A percentile compares a stretch with the other conserved stretches of the same genome.
Evolutionary conservation across 1,140 invertebrate species (phyloP).

Genomic region (Sycobia sp.): DNA sequence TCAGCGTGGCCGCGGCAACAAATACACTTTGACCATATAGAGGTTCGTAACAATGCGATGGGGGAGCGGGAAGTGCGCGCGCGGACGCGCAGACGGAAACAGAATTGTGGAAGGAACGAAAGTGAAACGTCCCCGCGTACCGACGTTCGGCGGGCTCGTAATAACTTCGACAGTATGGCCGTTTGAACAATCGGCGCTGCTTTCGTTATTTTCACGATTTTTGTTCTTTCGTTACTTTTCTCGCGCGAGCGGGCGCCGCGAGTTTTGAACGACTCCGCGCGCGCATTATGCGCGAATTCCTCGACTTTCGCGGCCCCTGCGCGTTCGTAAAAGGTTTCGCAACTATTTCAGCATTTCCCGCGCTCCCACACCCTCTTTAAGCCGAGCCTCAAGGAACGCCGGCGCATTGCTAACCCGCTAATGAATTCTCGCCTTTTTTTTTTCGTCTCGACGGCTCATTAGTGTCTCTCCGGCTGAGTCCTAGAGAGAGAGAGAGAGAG

Average conservation of each 20-base stretch:
- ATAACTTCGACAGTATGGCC: not conserved
- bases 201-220: conserved; percentile 3
- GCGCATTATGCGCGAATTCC: no score
- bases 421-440: conserved; percentile 60
- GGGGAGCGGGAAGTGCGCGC: no score
- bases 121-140: no score
- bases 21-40: no score
- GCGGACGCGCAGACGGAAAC: not conserved
- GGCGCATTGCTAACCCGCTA: conserved; percentile 52
- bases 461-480: conserved; percentile 43
- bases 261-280: no score
- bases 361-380: not conserved
- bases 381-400: conserved; percentile 29
- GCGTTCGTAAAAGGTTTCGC: conserved; percentile 17
- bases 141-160: no score
- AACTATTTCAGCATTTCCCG: conserved; percentile 22
- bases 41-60: no score
- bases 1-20: no score
- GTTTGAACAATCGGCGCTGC: conserved; percentile 4
- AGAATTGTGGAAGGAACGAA: no score
- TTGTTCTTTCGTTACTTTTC: conserved; percentile 18
- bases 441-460: conserved; percentile 57
- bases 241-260: not conserved
- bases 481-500: no score
- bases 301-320: no score